Percentiles rank a stretch among this genome's conserved stretches.
Evolutionary conservation across 2,797 vertebrate species (phyloP).

Genomic region (Artibeus jamaicensis): DNA sequence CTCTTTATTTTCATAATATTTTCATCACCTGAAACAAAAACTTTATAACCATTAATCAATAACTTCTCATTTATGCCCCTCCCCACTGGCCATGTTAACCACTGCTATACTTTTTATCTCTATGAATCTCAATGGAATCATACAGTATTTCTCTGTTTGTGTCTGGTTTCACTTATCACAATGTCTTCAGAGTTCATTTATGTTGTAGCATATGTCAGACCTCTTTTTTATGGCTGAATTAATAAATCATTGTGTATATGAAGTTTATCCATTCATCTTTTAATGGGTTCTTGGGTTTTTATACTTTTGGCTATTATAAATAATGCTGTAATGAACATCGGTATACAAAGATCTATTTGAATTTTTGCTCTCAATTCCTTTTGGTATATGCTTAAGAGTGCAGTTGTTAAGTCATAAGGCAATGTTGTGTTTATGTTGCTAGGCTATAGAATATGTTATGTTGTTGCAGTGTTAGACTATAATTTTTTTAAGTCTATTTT

Average conservation of each 20-base stretch:
- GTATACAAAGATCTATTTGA: background rate
- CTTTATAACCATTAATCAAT: background rate
- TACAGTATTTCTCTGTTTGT: background rate
- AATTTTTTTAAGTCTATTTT: conserved; percentile 2
- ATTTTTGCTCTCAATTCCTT: background rate
- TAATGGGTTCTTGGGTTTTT: background rate
- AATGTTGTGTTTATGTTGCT: background rate
- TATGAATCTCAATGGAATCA: background rate
- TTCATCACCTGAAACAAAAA: background rate
- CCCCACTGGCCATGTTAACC: background rate
- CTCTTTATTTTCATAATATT: background rate
- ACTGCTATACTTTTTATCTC: background rate
- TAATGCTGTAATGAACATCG: background rate
- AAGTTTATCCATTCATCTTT: background rate
- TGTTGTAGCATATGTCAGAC: background rate
- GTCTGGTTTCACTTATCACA: background rate
- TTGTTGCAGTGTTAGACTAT: background rate
- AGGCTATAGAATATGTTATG: too few species aligned
- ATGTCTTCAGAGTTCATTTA: background rate
- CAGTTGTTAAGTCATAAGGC: background rate
- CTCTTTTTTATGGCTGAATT: background rate
- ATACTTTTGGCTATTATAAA: background rate
- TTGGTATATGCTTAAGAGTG: background rate
- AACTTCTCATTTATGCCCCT: background rate
- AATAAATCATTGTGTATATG: background rate